Percentiles rank a stretch among this genome's conserved stretches.
phyloP scores from a whole-genome alignment of 2,797 vertebrate genomes.

The Rhabdomys pumilio region DNA sequence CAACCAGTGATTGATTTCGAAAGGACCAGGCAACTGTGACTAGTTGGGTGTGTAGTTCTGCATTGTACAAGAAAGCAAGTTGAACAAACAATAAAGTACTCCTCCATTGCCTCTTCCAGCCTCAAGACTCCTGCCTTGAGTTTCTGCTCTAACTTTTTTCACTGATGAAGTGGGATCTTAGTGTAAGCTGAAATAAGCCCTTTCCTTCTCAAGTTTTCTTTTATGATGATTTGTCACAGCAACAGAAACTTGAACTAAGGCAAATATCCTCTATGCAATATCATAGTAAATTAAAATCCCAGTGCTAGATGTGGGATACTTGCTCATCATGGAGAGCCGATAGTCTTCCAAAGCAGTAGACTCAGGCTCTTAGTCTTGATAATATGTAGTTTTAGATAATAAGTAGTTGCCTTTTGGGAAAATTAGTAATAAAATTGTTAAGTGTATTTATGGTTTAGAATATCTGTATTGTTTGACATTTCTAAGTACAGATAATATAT shows the following conservation, averaged over 20 bases:
- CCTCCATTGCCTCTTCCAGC: no score
- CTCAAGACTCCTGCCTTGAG: no score
- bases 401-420: not conserved
- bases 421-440: not conserved
- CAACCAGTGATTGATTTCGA: not conserved
- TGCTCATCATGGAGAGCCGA: not conserved
- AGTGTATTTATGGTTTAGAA: slow-evolving; percentile 52
- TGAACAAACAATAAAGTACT: not conserved
- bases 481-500: slow-evolving; percentile 55
- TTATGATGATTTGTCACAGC: no score
- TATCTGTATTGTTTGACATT: slow-evolving; percentile 42
- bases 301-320: not conserved
- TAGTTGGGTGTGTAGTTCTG: not conserved
- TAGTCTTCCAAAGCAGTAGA: not conserved
- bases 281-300: not conserved
- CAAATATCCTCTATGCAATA: not conserved
- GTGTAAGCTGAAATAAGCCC: no score
- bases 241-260: no score
- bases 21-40: not conserved
- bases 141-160: no score
- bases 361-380: not conserved
- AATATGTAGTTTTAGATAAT: not conserved
- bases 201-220: no score
- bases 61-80: not conserved
- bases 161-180: no score